Evolutionary conservation across 1,140 invertebrate species (phyloP), one percentile per base, ranked within the genome.

Genomic region (Galleria mellonella): DNA sequence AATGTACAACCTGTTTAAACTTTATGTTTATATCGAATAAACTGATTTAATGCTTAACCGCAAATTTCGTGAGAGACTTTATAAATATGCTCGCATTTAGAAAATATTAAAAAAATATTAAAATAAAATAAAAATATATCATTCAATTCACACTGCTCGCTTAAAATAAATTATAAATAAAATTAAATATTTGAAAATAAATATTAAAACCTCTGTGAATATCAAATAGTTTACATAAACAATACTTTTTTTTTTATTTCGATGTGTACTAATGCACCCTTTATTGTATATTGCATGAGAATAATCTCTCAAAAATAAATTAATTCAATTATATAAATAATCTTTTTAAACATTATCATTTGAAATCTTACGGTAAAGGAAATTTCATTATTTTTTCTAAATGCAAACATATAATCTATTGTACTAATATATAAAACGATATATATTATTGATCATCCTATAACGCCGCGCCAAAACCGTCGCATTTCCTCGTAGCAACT

Each of bases 401-500:
- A 52, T 47, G 50, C 50, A 47, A 44, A 54, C 47, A 23, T 23
- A 6, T 23, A 23, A 23, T 3, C 17, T 3, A 3, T 23, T 23
- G 17, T 23, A 23, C 17, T 23, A 6, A 23, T 3, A 23, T 6
- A 43, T 41, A 44, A 39, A n/a, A 9, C 2, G 1, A 23, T 0
- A 40, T 38, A 12, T 31, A 10, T 8, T n/a, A 10, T 10, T 15
- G 32, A 58, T 74, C 63, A 83, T 62, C 69, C 70, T 7, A 75
- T 37, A 9, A 84, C 43, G 1, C 78, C 73, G 5, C 57, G 51
- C 77, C 78, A 87, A 27, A 68, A 74, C 5, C 74, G 57, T 14
- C 69, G 49, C 5, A 81, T 53, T 46, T 85, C 81, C 32, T 83
- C 75, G 41, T 68, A 72, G 40, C 81, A 86, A 27, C 81, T 82